phyloP scores from a whole-genome alignment of 2,888 invertebrate genomes.

The Folsomia manolachei region DNA sequence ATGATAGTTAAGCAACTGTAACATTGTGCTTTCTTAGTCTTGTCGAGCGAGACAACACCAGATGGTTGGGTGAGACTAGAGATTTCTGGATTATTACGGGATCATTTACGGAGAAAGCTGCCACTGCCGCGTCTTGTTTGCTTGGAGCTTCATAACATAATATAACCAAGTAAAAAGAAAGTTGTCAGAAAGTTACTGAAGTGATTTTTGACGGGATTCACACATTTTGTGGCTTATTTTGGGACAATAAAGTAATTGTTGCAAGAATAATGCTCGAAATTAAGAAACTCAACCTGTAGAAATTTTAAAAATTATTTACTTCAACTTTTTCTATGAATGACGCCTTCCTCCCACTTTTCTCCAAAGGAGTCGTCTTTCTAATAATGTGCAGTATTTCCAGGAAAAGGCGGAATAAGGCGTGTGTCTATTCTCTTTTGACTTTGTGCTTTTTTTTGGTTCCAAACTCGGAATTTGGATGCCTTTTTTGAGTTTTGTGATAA shows the following conservation, averaged over 20 bases:
- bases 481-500: slow-evolving; percentile 8
- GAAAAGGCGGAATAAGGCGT: slow-evolving; percentile 1
- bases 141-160: no score
- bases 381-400: no score
- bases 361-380: neutral
- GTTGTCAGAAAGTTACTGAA: no score
- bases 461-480: neutral
- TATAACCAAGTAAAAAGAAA: no score
- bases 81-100: slow-evolving; percentile 12
- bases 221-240: no score
- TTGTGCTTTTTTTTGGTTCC: neutral
- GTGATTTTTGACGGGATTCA: no score
- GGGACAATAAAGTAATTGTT: no score
- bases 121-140: no score
- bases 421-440: neutral
- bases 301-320: no score
- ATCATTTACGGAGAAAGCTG: slow-evolving; percentile 15
- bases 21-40: neutral
- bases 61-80: no score
- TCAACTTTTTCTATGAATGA: no score
- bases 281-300: neutral
- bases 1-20: neutral
- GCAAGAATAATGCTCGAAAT: neutral
- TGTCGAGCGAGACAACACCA: no score
- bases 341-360: neutral